Percentiles rank a stretch among this genome's conserved stretches.
Evolutionary conservation across 2,888 invertebrate species (phyloP).

Genomic region (Rhimphoctona megacephalus): DNA sequence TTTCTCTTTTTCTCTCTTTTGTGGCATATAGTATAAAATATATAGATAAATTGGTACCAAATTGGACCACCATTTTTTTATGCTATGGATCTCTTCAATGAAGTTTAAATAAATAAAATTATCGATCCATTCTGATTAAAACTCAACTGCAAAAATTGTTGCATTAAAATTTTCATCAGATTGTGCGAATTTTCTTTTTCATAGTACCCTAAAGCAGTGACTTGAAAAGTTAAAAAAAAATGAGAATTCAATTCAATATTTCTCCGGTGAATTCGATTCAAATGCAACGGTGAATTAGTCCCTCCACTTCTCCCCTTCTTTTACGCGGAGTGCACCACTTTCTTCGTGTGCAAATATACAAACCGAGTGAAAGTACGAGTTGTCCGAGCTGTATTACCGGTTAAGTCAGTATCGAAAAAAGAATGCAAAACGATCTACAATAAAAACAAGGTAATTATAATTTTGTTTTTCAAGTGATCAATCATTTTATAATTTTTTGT

Average conservation of each 20-base stretch:
- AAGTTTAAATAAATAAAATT: too few relatives aligned
- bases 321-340: slow-evolving; percentile 16
- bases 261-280: slow-evolving; percentile 22
- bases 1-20: slow-evolving; percentile 22
- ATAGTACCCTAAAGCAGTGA: not conserved
- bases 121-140: not conserved
- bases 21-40: not conserved
- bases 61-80: slow-evolving; percentile 2
- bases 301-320: not conserved
- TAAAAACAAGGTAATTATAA: not conserved
- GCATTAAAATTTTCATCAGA: not conserved
- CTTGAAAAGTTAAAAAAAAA: not conserved
- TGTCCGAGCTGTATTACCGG: slow-evolving; percentile 49
- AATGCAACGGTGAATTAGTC: slow-evolving; percentile 33
- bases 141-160: not conserved
- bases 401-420: slow-evolving; percentile 49
- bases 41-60: not conserved
- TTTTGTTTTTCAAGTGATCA: not conserved
- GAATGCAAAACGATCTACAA: slow-evolving; percentile 64
- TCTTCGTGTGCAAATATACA: slow-evolving; percentile 21
- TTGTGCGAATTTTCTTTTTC: not conserved
- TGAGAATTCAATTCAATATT: not conserved
- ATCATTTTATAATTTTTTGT: not conserved
- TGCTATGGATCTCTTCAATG: not conserved
- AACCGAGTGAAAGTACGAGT: slow-evolving; percentile 66